These are phyloP conservation scores for Podocnemis expansa DNA, from an alignment of 2,113 vertebrate genomes.

Conservation along the genomic window DNA sequence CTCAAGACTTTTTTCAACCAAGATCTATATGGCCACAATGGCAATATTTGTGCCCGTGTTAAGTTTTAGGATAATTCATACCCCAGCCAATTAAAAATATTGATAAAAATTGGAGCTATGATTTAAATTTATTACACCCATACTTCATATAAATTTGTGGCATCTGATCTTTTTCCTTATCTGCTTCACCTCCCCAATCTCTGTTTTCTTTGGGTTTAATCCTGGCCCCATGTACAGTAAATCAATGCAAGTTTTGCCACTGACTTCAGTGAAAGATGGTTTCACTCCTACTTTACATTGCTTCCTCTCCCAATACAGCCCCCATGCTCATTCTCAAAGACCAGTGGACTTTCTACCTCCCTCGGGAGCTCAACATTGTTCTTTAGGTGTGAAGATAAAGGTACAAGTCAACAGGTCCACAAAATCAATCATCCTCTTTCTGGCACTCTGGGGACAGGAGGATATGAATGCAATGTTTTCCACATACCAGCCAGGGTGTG, in stretches of 20 bases:
- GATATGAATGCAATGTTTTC: neutral
- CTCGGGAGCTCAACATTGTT: neutral
- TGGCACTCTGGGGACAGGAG: neutral
- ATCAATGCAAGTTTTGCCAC: constrained; percentile 30
- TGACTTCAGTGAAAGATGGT: constrained; percentile 41
- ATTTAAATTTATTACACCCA: constrained; percentile 4
- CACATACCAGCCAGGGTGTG: neutral
- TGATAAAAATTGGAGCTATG: constrained; percentile 8
- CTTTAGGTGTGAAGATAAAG: neutral
- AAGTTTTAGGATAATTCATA: neutral
- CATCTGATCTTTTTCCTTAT: constrained; percentile 50
- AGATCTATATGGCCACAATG: neutral
- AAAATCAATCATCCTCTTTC: neutral
- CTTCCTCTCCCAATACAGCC: neutral
- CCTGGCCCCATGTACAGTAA: constrained; percentile 3
- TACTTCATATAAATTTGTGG: neutral
- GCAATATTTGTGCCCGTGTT: neutral
- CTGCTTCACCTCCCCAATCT: neutral
- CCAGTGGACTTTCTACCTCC: neutral
- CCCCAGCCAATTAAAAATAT: neutral
- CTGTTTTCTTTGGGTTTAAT: constrained; percentile 46
- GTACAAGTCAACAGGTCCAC: neutral
- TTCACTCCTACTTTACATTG: constrained; percentile 50
- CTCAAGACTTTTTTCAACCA: neutral
- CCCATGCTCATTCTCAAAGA: constrained; percentile 17